Evolutionary conservation across 2,113 vertebrate species (phyloP).

Genomic region (Empidonax traillii): DNA sequence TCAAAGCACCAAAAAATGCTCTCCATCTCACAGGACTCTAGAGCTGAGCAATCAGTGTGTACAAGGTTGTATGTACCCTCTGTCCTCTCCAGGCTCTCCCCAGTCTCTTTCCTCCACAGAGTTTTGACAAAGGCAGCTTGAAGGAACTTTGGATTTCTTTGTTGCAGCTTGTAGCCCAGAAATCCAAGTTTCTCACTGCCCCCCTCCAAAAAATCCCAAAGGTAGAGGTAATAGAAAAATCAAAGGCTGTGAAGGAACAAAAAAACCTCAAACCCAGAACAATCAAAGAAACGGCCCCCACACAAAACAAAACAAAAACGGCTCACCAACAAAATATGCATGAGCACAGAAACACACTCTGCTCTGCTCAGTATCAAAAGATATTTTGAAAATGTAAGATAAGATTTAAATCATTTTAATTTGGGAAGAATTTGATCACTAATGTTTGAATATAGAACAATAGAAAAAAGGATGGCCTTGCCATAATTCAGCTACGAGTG

Average conservation of each 20-base stretch:
- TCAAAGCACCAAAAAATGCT: not conserved
- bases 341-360: not conserved
- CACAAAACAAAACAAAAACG: not conserved
- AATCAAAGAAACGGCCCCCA: not conserved
- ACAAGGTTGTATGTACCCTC: not conserved
- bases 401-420: not conserved
- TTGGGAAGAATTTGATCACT: not conserved
- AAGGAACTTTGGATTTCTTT: not conserved
- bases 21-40: not conserved
- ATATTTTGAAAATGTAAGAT: not conserved
- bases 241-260: not conserved
- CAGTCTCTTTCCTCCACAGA: not conserved
- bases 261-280: not conserved
- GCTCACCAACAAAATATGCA: not conserved
- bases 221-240: not conserved
- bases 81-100: not conserved
- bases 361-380: not conserved
- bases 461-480: not conserved
- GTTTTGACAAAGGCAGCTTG: not conserved
- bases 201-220: not conserved
- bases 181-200: not conserved
- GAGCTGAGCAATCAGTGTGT: not conserved
- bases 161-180: not conserved
- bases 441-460: not conserved
- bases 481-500: not conserved